phyloP scores from a whole-genome alignment of 2,888 invertebrate genomes.

The Drosophila pseudotalamancana region DNA sequence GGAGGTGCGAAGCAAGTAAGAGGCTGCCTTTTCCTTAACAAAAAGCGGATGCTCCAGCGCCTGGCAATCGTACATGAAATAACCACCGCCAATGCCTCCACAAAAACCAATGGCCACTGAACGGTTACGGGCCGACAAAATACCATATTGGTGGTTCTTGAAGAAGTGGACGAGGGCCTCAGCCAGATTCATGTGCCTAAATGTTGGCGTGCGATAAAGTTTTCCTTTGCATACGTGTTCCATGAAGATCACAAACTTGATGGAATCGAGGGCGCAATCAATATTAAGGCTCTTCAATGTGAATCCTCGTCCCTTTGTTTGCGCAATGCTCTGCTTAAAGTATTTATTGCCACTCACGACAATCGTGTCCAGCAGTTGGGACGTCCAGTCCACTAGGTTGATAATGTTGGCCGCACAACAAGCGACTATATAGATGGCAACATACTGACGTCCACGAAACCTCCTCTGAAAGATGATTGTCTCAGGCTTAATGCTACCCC shows the following conservation, averaged over 20 bases:
- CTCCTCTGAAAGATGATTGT: constrained; percentile 86
- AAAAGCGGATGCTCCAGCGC: constrained; percentile 87
- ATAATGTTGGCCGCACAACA: constrained; percentile 87
- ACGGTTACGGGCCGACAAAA: constrained; percentile 86
- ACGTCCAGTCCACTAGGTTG: constrained; percentile 87
- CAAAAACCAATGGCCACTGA: constrained; percentile 86
- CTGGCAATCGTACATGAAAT: constrained; percentile 89
- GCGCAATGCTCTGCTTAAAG: constrained; percentile 85
- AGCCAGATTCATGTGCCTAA: constrained; percentile 87
- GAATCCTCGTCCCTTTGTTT: constrained; percentile 86
- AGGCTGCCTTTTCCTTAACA: constrained; percentile 85
- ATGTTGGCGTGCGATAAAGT: constrained; percentile 84
- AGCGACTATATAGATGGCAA: constrained; percentile 87
- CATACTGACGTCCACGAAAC: constrained; percentile 87
- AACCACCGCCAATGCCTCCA: constrained; percentile 84
- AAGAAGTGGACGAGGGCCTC: constrained; percentile 87
- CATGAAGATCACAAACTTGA: constrained; percentile 86
- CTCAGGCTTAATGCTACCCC: constrained; percentile 88
- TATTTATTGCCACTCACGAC: constrained; percentile 87
- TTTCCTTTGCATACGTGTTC: constrained; percentile 87
- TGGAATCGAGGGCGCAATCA: constrained; percentile 86
- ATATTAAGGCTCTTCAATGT: constrained; percentile 86
- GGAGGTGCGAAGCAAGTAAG: constrained; percentile 87
- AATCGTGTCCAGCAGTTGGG: constrained; percentile 87
- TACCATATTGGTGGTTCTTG: constrained; percentile 85